Evolutionary conservation across 2,113 vertebrate genomes (phyloP), one percentile per base, ranked within the genome.

Genomic region (Choloepus hoffmanni): DNA sequence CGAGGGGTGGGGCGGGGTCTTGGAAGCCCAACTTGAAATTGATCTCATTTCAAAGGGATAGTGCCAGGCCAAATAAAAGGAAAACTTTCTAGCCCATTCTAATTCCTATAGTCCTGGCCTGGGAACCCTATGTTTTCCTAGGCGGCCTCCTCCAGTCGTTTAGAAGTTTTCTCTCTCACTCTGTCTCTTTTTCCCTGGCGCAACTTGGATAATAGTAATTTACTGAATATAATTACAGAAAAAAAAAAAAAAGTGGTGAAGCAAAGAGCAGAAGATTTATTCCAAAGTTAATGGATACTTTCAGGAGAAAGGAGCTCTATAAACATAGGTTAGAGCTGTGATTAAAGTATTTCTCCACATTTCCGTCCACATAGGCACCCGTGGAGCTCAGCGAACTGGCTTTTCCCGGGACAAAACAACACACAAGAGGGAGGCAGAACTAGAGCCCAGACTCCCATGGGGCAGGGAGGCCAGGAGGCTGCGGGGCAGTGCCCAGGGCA

Each of bases 21-120:
- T 98, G 98, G 98, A 98, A 99, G 98, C 97, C 98, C 98, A 98
- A 98, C 98, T 98, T 98, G 99, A 99, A 99, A 99, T 98, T 98
- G 99, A 99, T 99, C 99, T 99, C 98, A 98, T 98, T 99, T 97
- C 98, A 99, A 99, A 99, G 99, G 98, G 97, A 98, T 98, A 98
- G 98, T 98, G 98, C 97, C 98, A 97, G 97, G 96, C 96, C 97
- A 98, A 98, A 98, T 98, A 98, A 98, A 98, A 98, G 97, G 98
- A 96, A 97, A 97, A 92, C 18, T 89, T 97, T 98, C 98, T 97
- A 84, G 98, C 96, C 96, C 90, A 79, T 97, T 97, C 96, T 98
- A 95, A 98, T 97, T 97, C 97, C 94, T 92, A 97, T 88, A 95
- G 97, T 95, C 95, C 97, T 96, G 95, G 95, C 94, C 96, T 97